Conservation (phyloP, 2,113 vertebrate species). For the Cariama cristata region DNA sequence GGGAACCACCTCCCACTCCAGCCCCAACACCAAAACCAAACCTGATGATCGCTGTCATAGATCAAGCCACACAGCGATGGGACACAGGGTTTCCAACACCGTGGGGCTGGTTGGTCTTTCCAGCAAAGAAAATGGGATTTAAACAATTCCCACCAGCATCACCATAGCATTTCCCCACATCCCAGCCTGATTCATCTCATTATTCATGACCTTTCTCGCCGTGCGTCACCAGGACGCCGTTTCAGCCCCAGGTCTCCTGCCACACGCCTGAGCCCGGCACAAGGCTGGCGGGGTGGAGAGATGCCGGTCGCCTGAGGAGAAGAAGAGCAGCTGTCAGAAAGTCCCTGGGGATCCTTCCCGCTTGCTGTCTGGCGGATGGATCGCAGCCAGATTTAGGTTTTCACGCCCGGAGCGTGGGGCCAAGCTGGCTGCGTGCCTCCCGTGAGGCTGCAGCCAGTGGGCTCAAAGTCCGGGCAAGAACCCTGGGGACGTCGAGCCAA, state of each 20-base stretch:
- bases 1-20: background rate
- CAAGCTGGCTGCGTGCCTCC: background rate
- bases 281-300: fast-evolving
- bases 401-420: fast-evolving
- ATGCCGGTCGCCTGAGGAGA: fast-evolving
- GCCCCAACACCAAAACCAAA: background rate
- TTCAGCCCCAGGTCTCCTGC: background rate
- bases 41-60: fast-evolving
- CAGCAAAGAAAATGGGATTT: background rate
- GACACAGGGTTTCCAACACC: background rate
- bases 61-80: background rate
- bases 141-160: background rate
- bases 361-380: fast-evolving
- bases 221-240: background rate
- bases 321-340: background rate
- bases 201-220: background rate
- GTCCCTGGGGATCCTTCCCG: background rate
- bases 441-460: fast-evolving
- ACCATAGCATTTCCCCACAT: background rate
- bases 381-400: background rate
- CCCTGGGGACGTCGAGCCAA: background rate
- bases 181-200: background rate
- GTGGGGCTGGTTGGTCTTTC: background rate
- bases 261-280: background rate
- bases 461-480: background rate